phyloP scores from a whole-genome alignment of 1,140 invertebrate species.

The Drosophila triauraria region DNA sequence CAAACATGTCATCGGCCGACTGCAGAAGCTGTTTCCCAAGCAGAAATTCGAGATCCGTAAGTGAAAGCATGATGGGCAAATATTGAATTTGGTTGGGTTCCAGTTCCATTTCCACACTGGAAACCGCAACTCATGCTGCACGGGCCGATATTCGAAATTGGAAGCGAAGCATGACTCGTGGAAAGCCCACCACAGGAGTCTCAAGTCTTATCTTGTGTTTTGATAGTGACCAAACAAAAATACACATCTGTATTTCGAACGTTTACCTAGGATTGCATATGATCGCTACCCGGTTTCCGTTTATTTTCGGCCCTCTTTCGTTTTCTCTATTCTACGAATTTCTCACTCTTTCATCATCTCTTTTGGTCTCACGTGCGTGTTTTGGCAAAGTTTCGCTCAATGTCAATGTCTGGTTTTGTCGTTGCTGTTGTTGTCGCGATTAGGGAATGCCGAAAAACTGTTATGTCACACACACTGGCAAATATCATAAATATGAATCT shows the following conservation, averaged over 20 bases:
- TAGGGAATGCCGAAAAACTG: slow-evolving; percentile 43
- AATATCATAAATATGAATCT: neutral
- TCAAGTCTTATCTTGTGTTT: slow-evolving; percentile 26
- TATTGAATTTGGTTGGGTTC: neutral
- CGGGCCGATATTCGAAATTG: slow-evolving; percentile 7
- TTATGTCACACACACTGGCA: slow-evolving; percentile 30
- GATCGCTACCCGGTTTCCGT: slow-evolving; percentile 14
- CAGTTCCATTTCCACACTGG: slow-evolving; percentile 1
- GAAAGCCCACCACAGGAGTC: slow-evolving; percentile 9
- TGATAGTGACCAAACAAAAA: slow-evolving; percentile 29
- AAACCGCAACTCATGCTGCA: slow-evolving; percentile 23
- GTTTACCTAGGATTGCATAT: slow-evolving; percentile 21
- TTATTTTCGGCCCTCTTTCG: slow-evolving; percentile 1
- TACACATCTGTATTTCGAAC: slow-evolving; percentile 17
- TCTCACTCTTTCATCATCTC: slow-evolving; percentile 20
- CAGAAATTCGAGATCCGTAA: slow-evolving; percentile 92
- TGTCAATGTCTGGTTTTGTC: slow-evolving; percentile 64
- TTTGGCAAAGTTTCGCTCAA: slow-evolving; percentile 68
- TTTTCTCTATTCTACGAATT: slow-evolving; percentile 1
- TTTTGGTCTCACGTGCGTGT: slow-evolving; percentile 54
- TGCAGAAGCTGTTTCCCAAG: slow-evolving; percentile 89
- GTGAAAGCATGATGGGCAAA: slow-evolving; percentile 57
- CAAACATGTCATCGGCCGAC: slow-evolving; percentile 89
- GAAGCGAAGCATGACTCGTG: slow-evolving; percentile 43
- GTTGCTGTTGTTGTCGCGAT: slow-evolving; percentile 27